Evolutionary conservation across 2,797 vertebrate species (phyloP).

Genomic region (Ispidina lecontei): DNA sequence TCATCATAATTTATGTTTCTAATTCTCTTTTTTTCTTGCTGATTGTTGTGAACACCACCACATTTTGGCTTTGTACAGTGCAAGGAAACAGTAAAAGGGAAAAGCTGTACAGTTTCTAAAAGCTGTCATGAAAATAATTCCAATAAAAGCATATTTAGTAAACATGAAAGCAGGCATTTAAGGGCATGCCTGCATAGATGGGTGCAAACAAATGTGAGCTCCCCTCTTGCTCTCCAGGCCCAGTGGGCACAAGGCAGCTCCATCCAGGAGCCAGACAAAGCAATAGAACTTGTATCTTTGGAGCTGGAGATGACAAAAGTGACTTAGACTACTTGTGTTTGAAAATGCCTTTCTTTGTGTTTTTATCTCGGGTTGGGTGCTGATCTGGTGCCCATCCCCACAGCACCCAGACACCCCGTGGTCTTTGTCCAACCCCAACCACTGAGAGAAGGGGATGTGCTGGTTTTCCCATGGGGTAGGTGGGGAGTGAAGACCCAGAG

Average conservation of each 20-base stretch:
- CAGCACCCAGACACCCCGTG: not conserved
- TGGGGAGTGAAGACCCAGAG: not conserved
- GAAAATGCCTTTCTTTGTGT: not conserved
- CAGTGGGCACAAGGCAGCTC: conserved; percentile 3
- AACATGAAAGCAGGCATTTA: conserved; percentile 21
- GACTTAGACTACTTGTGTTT: not conserved
- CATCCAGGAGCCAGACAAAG: conserved; percentile 15
- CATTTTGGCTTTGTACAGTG: not conserved
- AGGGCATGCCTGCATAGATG: not conserved
- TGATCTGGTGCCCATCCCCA: not conserved
- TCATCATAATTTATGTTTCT: not conserved
- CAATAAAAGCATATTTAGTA: conserved; percentile 10
- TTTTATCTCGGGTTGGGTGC: not conserved
- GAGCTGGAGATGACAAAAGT: conserved; percentile 23
- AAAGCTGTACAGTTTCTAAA: conserved; percentile 11
- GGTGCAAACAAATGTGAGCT: conserved; percentile 24
- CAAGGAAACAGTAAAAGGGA: not conserved
- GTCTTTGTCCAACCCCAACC: not conserved
- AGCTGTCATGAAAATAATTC: conserved; percentile 12
- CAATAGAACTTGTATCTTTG: conserved; percentile 10
- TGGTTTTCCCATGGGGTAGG: not conserved
- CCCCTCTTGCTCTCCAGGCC: not conserved
- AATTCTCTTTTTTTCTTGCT: not conserved
- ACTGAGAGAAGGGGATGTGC: not conserved
- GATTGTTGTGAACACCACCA: not conserved